phyloP scores from a whole-genome alignment of 2,797 vertebrate species.

The Bradypus variegatus region DNA sequence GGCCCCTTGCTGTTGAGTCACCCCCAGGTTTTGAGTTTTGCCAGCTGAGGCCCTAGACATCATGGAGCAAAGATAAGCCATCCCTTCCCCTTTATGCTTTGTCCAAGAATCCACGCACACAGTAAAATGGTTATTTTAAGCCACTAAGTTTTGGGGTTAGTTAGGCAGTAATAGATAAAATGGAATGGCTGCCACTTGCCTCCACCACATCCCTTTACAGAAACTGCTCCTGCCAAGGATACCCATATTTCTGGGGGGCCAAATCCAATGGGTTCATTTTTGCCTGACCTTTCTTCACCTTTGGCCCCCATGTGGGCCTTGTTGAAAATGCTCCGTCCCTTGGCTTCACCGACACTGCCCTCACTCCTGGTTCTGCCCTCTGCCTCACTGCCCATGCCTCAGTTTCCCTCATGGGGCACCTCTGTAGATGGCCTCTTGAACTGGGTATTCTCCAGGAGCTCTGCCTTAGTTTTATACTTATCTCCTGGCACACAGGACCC shows the following conservation, averaged over 20 bases:
- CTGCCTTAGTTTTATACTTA: not conserved
- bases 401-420: not conserved
- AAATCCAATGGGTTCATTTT: not conserved
- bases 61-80: not conserved
- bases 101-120: not conserved
- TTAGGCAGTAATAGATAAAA: not conserved
- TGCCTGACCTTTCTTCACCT: not conserved
- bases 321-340: not conserved
- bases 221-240: not conserved
- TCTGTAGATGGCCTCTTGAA: not conserved
- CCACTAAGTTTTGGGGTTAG: not conserved
- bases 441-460: not conserved
- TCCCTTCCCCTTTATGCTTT: not conserved
- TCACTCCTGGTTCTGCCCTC: not conserved
- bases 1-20: not conserved
- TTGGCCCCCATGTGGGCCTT: rapidly evolving
- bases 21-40: not conserved
- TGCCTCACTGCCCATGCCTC: not conserved
- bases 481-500: not conserved
- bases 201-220: not conserved
- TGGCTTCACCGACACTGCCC: not conserved
- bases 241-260: not conserved
- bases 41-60: not conserved
- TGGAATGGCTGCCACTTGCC: not conserved
- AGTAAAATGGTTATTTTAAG: not conserved